Evolutionary conservation across 1,140 invertebrate genomes (phyloP), one percentile per base, ranked within the genome.

Genomic region (Condylostylus longicornis): DNA sequence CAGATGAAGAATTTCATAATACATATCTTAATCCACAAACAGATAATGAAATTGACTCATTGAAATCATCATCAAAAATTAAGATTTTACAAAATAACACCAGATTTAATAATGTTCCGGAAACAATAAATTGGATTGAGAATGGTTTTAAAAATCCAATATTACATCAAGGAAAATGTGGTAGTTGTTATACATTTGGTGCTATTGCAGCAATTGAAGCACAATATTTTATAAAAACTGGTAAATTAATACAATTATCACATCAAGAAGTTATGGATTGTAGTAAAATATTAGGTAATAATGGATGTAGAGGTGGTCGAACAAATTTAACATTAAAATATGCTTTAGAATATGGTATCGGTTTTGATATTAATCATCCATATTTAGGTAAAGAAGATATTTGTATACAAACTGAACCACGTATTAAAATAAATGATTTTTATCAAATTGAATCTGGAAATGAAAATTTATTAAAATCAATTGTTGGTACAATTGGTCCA

Each of bases 231-330:
- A 63, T 70, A 18, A 68, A 70, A 34, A 66, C 61, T 21, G 65
- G 67, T 20, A 61, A 65, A 30, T 62, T 94, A 3, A 65, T 85
- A 1, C 79, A 79, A 2, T 67, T 95, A 1, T 87, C 82, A 41
- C 87, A 91, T 61, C 87, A 95, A 62, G 88, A 94, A 50, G 61
- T 95, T 9, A 65, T 95, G 2, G 89, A 94, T 62, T 94, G 89
- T 47, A 82, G 82, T 1, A 50, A 39, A 2, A 68, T 65, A 23
- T 82, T 73, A 42, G 82, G 80, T 5, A 93, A 89, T 58, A 62
- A 80, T 42, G 88, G 88, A 8, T 94, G 88, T 51, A 65, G 75
- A 32, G 87, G 87, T 38, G 88, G 88, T 38, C 59, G 84, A 6
- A 86, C 85, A 68, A 72, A 27, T 1, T 14, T 71, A 32, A 77